phyloP scores from a whole-genome alignment of 2,797 vertebrate genomes.

The Pangasius sanitwongsei region DNA sequence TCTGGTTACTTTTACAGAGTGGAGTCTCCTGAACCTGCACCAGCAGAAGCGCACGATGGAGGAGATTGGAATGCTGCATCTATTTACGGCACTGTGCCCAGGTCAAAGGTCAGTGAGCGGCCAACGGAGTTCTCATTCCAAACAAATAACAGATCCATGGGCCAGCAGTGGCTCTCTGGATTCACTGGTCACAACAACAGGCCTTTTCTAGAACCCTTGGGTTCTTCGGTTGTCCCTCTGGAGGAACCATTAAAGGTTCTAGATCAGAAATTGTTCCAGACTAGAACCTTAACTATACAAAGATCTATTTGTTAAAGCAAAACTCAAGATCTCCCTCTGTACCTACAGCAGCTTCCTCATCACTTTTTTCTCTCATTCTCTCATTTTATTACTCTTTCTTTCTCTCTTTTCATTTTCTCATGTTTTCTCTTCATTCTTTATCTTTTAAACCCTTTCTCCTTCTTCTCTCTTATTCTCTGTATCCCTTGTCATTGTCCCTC shows the following conservation, averaged over 20 bases:
- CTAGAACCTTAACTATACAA: not conserved
- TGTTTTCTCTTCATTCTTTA: not conserved
- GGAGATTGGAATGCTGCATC: constrained; percentile 4
- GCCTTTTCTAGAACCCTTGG: not conserved
- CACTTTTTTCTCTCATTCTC: not conserved
- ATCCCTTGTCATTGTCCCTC: not conserved
- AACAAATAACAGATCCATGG: not conserved
- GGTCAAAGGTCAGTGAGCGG: constrained; percentile 59
- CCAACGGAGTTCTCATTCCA: not conserved
- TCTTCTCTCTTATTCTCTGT: not conserved
- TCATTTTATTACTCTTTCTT: not conserved
- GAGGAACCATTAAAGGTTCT: not conserved
- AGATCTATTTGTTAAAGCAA: not conserved
- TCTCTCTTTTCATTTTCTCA: not conserved
- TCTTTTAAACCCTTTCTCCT: not conserved
- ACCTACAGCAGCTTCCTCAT: not conserved
- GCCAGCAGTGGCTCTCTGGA: no score
- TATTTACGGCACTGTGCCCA: constrained; percentile 47
- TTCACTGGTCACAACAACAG: not conserved
- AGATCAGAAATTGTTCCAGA: not conserved
- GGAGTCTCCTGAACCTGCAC: not conserved
- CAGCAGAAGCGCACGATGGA: not conserved
- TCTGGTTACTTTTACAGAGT: constrained; percentile 33
- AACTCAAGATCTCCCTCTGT: not conserved
- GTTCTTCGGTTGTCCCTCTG: not conserved